Conservation (phyloP, 2,888 invertebrate genomes). For the Mesodorylaimus sp. region DNA sequence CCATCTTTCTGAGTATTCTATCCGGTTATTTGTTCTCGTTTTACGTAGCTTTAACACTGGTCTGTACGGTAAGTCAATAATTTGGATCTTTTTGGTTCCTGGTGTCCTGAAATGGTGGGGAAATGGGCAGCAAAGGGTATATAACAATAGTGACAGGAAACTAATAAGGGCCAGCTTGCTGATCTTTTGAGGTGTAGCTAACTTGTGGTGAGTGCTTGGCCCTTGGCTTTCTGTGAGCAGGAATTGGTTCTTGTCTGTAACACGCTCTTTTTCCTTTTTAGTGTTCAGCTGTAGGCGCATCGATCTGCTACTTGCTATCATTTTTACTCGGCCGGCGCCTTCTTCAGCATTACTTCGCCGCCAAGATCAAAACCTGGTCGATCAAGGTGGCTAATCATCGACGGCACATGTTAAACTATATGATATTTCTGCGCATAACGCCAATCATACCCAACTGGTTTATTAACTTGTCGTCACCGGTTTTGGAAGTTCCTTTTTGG, state of each 20-base stretch:
- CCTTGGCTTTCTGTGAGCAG: no score
- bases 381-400: constrained; percentile 54
- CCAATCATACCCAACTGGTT: constrained; percentile 98
- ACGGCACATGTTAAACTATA: constrained; percentile 77
- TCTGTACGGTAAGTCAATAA: constrained; percentile 37
- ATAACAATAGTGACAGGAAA: no score
- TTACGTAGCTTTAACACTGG: constrained; percentile 62
- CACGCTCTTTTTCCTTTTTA: constrained; percentile 26
- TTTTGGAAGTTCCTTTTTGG: constrained; percentile 76
- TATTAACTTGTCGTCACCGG: constrained; percentile 84
- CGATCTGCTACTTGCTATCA: constrained; percentile 79
- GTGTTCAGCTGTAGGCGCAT: constrained; percentile 88
- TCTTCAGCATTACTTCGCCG: constrained; percentile 68
- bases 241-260: no score
- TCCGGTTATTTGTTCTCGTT: constrained; percentile 92
- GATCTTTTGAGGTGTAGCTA: no score
- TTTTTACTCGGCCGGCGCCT: constrained; percentile 67
- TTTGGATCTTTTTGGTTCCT: no score
- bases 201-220: no score
- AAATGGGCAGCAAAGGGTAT: no score
- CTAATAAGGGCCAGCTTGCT: no score
- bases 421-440: constrained; percentile 86
- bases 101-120: no score
- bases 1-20: constrained; percentile 84
- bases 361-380: constrained; percentile 66